Evolutionary conservation across 2,113 vertebrate genomes (phyloP).

Genomic region (Clarias batrachus): DNA sequence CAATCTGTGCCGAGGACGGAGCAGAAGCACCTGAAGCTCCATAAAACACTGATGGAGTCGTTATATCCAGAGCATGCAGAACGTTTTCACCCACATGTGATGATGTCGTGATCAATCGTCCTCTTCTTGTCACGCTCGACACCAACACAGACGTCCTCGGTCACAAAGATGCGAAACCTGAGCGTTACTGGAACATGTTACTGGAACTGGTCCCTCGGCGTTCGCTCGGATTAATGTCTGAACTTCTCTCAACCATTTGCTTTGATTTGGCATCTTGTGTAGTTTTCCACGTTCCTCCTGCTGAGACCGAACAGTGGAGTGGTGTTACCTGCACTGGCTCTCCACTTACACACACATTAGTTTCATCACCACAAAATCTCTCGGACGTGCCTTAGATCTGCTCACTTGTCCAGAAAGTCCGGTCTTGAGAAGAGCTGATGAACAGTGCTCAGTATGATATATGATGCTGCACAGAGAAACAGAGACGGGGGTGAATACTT

Average conservation of each 20-base stretch:
- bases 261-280: not conserved
- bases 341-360: not conserved
- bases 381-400: not conserved
- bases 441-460: not conserved
- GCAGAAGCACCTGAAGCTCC: not conserved
- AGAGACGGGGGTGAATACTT: not conserved
- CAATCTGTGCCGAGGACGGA: not conserved
- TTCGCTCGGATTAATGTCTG: not conserved
- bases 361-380: not conserved
- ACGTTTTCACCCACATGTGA: not conserved
- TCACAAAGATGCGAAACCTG: not conserved
- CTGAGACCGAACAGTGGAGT: not conserved
- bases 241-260: not conserved
- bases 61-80: not conserved
- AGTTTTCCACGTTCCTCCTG: not conserved
- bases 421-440: not conserved
- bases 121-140: not conserved
- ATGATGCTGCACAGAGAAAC: not conserved
- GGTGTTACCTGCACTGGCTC: not conserved
- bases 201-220: not conserved
- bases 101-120: not conserved
- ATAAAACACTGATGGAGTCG: not conserved
- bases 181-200: not conserved
- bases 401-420: not conserved
- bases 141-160: not conserved